phyloP scores from a whole-genome alignment of 2,797 vertebrate genomes.

The Champsocephalus gunnari region DNA sequence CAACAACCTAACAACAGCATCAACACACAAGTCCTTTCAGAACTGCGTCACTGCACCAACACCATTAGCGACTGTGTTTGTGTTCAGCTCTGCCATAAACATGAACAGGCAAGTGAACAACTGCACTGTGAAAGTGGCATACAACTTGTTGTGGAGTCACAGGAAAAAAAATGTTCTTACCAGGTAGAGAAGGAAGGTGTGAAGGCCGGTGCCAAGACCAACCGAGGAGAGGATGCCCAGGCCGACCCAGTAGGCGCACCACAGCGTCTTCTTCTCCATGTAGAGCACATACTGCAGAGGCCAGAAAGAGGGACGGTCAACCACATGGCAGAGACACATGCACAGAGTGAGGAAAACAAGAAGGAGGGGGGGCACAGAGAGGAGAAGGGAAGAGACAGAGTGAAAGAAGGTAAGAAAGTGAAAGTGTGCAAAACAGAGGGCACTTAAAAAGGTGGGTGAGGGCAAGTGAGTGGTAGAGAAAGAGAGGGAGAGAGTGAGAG shows the following conservation, averaged over 20 bases:
- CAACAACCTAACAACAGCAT: constrained; percentile 55
- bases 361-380: constrained; percentile 39
- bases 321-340: constrained; percentile 80
- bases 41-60: constrained; percentile 74
- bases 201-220: constrained; percentile 91
- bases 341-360: constrained; percentile 75
- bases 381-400: constrained; percentile 51
- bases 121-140: constrained; percentile 18
- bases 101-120: constrained; percentile 54
- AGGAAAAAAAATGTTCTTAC: constrained; percentile 81
- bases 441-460: constrained; percentile 72
- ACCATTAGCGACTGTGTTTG: constrained; percentile 42
- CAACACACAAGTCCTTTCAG: constrained; percentile 51
- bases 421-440: constrained; percentile 73
- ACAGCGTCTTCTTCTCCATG: constrained; percentile 90
- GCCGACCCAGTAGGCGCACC: constrained; percentile 92
- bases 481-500: constrained; percentile 42
- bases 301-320: constrained; percentile 78
- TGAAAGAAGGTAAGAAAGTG: constrained; percentile 34
- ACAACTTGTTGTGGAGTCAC: constrained; percentile 18
- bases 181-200: constrained; percentile 93
- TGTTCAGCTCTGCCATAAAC: constrained; percentile 51
- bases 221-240: constrained; percentile 91
- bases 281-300: constrained; percentile 87
- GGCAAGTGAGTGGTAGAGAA: constrained; percentile 62